Conservation (phyloP, 1,140 invertebrate species). For the Drosophila orosa region DNA sequence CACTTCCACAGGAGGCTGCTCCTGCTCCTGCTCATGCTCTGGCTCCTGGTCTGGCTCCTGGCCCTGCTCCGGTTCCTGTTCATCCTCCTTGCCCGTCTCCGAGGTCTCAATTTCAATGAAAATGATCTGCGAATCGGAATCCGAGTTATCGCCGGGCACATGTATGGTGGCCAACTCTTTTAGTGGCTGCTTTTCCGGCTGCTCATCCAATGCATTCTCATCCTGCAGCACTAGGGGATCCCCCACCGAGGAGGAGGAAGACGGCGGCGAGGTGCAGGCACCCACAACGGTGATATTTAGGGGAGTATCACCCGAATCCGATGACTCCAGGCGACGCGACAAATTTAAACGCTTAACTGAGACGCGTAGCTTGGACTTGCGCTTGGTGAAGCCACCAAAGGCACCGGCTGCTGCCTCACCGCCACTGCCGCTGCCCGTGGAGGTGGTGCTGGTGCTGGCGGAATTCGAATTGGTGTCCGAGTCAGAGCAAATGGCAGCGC, state of each 20-base stretch:
- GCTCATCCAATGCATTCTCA: slow-evolving; percentile 35
- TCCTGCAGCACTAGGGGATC: slow-evolving; percentile 22
- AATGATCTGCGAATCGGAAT: slow-evolving; percentile 54
- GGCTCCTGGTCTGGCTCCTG: neutral
- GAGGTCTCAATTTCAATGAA: slow-evolving; percentile 61
- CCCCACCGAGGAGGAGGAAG: slow-evolving; percentile 16
- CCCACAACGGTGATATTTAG: slow-evolving; percentile 16
- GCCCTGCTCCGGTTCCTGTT: neutral
- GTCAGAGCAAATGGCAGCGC: neutral
- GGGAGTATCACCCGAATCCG: slow-evolving; percentile 42
- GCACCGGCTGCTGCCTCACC: neutral
- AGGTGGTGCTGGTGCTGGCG: slow-evolving; percentile 5
- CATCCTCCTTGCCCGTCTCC: slow-evolving; percentile 11
- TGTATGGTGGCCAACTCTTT: slow-evolving; percentile 2
- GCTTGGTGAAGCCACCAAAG: neutral
- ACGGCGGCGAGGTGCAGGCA: slow-evolving; percentile 8
- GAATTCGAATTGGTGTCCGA: slow-evolving; percentile 62
- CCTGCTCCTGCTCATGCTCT: slow-evolving; percentile 3
- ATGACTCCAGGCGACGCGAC: slow-evolving; percentile 15
- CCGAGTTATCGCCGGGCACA: slow-evolving; percentile 9
- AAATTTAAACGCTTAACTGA: slow-evolving; percentile 56
- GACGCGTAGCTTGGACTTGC: slow-evolving; percentile 53
- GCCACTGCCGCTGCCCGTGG: slow-evolving; percentile 15
- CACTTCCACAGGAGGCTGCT: neutral
- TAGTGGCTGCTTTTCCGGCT: slow-evolving; percentile 5